Conservation (phyloP, 2,797 vertebrate species). For the Eutrigla gurnardus region DNA sequence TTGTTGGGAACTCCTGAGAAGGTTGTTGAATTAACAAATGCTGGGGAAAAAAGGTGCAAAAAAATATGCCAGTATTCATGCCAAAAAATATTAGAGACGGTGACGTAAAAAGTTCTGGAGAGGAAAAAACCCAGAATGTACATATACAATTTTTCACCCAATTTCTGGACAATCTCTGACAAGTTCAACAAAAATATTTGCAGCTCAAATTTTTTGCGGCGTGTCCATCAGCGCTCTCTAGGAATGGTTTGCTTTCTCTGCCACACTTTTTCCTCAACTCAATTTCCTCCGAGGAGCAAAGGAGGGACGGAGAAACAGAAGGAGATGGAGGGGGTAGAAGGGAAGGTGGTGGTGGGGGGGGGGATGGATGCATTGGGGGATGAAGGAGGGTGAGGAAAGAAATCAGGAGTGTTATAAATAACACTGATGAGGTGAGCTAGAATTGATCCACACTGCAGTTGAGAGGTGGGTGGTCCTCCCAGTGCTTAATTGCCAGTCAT, state of each 20-base stretch:
- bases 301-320: constrained; percentile 22
- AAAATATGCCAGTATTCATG: not conserved
- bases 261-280: constrained; percentile 57
- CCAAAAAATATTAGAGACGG: not conserved
- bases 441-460: constrained; percentile 83
- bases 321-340: constrained; percentile 18
- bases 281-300: constrained; percentile 52
- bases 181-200: constrained; percentile 58
- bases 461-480: constrained; percentile 85
- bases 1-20: constrained; percentile 13
- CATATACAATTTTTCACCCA: constrained; percentile 12
- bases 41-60: constrained; percentile 14
- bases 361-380: constrained; percentile 62
- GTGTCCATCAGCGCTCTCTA: constrained; percentile 51
- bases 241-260: constrained; percentile 67
- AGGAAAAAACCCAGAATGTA: constrained; percentile 20
- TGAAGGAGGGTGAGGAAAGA: constrained; percentile 61
- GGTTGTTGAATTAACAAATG: constrained; percentile 26
- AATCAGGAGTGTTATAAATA: constrained; percentile 81
- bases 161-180: constrained; percentile 48
- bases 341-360: constrained; percentile 20
- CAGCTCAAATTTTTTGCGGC: constrained; percentile 41
- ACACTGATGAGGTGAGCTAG: constrained; percentile 82
- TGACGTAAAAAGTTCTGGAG: not conserved
- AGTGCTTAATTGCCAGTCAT: constrained; percentile 86